These are phyloP conservation scores for Scaptomyza tumidula DNA, from an alignment of 2,888 invertebrate genomes.

Conservation along the genomic window DNA sequence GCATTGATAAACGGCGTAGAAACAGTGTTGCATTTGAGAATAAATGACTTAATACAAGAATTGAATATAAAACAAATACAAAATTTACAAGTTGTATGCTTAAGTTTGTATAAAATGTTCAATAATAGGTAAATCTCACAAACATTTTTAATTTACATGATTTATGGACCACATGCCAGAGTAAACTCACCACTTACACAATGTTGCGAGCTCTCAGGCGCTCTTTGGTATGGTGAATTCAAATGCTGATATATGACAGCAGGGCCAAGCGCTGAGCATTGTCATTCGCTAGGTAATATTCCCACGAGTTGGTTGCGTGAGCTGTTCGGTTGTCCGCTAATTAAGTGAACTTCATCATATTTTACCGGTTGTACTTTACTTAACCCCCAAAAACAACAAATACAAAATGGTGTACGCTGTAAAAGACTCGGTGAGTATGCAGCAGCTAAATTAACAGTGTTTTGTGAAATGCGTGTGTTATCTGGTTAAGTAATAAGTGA, in stretches of 20 bases:
- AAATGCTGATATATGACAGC: conserved; percentile 16
- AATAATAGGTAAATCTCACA: neutral
- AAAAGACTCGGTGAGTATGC: conserved; percentile 78
- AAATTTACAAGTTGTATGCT: neutral
- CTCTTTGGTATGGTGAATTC: conserved; percentile 27
- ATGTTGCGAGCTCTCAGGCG: conserved; percentile 6
- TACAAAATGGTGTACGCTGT: conserved; percentile 82
- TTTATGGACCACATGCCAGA: neutral
- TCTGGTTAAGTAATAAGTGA: conserved; percentile 48
- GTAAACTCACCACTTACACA: conserved; percentile 7
- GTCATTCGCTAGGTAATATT: conserved; percentile 60
- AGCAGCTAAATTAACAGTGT: neutral
- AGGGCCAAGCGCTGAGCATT: conserved; percentile 27
- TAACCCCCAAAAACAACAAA: conserved; percentile 25
- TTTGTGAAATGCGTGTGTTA: conserved; percentile 10
- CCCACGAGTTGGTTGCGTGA: conserved; percentile 55
- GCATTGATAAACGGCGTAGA: neutral
- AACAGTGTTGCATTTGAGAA: conserved; percentile 16
- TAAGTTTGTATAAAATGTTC: neutral
- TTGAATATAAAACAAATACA: neutral
- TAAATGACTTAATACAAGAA: neutral
- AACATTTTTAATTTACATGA: neutral
- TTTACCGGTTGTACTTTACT: conserved; percentile 53
- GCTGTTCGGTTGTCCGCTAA: conserved; percentile 39
- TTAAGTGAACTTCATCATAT: conserved; percentile 52